phyloP scores from a whole-genome alignment of 2,113 vertebrate species.

The Conger conger region DNA sequence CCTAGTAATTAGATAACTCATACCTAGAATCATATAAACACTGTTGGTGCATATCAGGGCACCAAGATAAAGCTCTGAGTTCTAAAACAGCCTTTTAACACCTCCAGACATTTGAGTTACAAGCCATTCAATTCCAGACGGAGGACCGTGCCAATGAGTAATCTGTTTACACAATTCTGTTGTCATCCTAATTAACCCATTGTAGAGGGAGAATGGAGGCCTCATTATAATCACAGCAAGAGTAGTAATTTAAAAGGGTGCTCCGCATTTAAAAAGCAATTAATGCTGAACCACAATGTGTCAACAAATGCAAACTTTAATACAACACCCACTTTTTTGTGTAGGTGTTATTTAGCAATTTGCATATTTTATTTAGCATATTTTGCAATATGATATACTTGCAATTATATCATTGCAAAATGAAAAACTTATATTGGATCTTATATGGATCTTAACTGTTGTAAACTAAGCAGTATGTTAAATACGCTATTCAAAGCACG shows the following conservation, averaged over 20 bases:
- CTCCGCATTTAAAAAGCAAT: neutral
- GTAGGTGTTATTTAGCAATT: too few species aligned
- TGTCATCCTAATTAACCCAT: slow-evolving; percentile 11
- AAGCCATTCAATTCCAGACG: neutral
- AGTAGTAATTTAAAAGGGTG: neutral
- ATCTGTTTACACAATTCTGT: neutral
- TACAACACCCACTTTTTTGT: too few species aligned
- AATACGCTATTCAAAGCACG: too few species aligned
- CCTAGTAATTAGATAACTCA: neutral
- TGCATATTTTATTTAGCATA: too few species aligned
- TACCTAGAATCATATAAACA: neutral
- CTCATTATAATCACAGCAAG: neutral
- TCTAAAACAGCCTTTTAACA: neutral
- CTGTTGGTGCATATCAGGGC: neutral
- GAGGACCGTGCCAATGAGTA: neutral
- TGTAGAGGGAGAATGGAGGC: neutral
- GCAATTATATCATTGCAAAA: too few species aligned
- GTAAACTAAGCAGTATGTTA: too few species aligned
- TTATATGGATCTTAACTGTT: too few species aligned
- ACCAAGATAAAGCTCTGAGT: neutral
- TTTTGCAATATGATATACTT: too few species aligned
- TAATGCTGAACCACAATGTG: neutral
- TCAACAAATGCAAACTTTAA: too few species aligned
- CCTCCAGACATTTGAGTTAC: neutral
- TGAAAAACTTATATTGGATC: too few species aligned